Evolutionary conservation across 2,888 invertebrate species (phyloP), one percentile per base, ranked within the genome.

Genomic region (Polydrusus cervinus): DNA sequence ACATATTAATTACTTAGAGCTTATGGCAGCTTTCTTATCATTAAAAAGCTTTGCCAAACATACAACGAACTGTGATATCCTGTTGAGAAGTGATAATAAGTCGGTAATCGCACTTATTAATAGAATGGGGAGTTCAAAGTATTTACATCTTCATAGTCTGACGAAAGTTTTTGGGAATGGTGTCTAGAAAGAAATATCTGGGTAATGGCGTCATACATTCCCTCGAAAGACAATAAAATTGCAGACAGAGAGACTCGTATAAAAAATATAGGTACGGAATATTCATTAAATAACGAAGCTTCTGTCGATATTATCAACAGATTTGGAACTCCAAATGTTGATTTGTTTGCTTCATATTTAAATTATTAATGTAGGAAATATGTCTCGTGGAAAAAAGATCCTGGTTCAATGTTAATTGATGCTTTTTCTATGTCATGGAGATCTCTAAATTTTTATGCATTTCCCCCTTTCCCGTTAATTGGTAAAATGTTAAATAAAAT

Each of bases 401-500:
- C 82, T 0, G 69, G 78, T 3, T 78, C 81, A 9, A 1, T 1
- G 3, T 40, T 13, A 49, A 5, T 83, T 0, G 82, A 83, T 64
- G 83, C 83, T 0, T 83, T 83, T 69, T 82, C 80, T 9, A 75
- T 65, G 60, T 20, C 18, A 70, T 75, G 80, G 79, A 40, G 77
- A 76, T n/a, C 43, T 20, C 25, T 18, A 8, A 60, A 13, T 10
- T 78, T 78, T 72, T 84, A 83, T 75, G 83, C 82, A 0, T 84
- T 83, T 38, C 82, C 83, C 0, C 82, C 82, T 2, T 84, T 84
- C 75, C 74, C 80, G 0, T 20, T 82, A 6, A 78, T 84, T 34
- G 61, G 80, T 34, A 81, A 71, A 76, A 71, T 76, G 0, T 20
- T 85, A 16, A 69, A 78, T 62, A 84, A 85, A 76, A 83, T 85